Base-by-base conservation (phyloP, 2,888 invertebrate species). In the Orchesella flavescens region DNA sequence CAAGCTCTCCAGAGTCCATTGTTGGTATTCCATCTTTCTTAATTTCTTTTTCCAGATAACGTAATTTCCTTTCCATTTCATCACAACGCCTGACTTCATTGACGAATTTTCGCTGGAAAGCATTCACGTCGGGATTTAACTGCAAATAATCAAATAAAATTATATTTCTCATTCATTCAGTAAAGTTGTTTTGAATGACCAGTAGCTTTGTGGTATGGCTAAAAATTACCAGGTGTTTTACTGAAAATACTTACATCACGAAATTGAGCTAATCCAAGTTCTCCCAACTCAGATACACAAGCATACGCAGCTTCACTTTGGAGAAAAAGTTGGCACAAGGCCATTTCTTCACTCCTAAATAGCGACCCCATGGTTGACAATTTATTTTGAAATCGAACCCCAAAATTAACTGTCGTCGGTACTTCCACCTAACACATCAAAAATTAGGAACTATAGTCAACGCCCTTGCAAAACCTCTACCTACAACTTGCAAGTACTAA, bases 231-330 rank as follows among this genome's bases (percentile, higher is more conserved):
- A n/a, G n/a, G n/a, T n/a, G n/a, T n/a, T n/a, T n/a, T 61, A 15
- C 7, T 12, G 59, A 21, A 24, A 65, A 21, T 5, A 90, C 91
- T 91, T 89, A 93, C 92, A 90, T 98, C 98, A 91, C 97, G 93
- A 91, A 99, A 99, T 92, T 99, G 98, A 63, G 98, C 98, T 86
- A 99, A 93, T 78, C 98, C 99, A 87, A 99, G 92, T 92, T 99
- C 99, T 84, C 99, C 99, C 75, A 99, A 93, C 91, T 99, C 98
- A 24, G 98, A 97, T 87, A 99, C 97, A 92, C 98, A 98, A 84
- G 97, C 96, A 92, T 99, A 99, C 23, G 99, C 98, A 83, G 98
- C 97, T 92, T 99, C 99, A 91, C 98, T 97, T 91, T 99, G 99
- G 88, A 99, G 92, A 91, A 98, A 99, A 89, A 99, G 94, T 91